Conservation (phyloP, 2,888 invertebrate species). For the Drosophila kuntzei region DNA sequence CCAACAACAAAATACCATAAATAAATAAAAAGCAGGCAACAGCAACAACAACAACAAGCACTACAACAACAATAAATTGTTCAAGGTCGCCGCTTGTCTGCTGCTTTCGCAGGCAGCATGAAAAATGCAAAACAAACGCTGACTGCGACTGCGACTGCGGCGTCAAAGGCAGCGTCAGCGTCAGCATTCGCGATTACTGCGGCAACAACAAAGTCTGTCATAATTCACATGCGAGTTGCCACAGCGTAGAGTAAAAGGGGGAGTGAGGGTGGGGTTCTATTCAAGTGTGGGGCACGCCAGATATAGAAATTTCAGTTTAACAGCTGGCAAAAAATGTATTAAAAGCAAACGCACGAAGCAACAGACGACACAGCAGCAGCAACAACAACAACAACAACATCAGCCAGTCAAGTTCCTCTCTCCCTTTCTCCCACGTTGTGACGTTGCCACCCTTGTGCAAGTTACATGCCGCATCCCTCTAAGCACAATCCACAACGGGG, state of each 20-base stretch:
- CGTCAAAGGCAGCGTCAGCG: constrained; percentile 15
- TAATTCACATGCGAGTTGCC: constrained; percentile 76
- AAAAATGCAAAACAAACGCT: constrained; percentile 83
- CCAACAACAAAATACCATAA: constrained; percentile 66
- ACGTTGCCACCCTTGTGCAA: constrained; percentile 32
- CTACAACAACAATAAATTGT: constrained; percentile 72
- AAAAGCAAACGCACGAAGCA: constrained; percentile 69
- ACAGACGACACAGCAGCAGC: constrained; percentile 48
- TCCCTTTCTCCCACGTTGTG: constrained; percentile 5
- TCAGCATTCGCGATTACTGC: constrained; percentile 57
- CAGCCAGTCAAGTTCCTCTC: constrained; percentile 9
- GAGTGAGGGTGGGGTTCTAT: constrained; percentile 1
- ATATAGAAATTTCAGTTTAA: constrained; percentile 73
- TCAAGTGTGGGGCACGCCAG: constrained; percentile 26
- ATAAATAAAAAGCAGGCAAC: constrained; percentile 73
- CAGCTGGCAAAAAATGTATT: constrained; percentile 74
- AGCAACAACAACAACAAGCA: constrained; percentile 32
- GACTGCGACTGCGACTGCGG: constrained; percentile 39
- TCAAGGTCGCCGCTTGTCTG: constrained; percentile 83
- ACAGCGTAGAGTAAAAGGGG: constrained; percentile 4
- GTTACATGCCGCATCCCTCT: constrained; percentile 36
- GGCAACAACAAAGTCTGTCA: constrained; percentile 75
- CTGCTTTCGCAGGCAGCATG: constrained; percentile 71
- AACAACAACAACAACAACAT: constrained; percentile 42
- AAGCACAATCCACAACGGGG: constrained; percentile 52